Percentiles rank a stretch among this genome's conserved stretches.
Conservation (phyloP, 2,888 invertebrate genomes). For the Plemyria rubiginata region DNA sequence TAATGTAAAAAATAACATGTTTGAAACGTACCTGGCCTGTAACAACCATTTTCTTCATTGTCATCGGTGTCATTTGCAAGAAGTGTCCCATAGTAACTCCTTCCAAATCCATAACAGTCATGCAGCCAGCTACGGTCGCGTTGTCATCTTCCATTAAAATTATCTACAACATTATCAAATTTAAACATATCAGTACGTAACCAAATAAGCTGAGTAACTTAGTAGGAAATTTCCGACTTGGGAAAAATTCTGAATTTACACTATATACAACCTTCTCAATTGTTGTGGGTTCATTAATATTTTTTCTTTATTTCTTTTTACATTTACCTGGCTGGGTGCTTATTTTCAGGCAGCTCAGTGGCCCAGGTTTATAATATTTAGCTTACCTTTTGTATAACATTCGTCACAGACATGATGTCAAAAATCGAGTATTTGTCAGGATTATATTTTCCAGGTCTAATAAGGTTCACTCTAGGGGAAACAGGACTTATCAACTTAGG, state of each 20-base stretch:
- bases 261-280: too few relatives aligned
- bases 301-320: too few relatives aligned
- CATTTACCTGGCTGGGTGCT: too few relatives aligned
- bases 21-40: conserved; percentile 58
- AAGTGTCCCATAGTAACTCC: conserved; percentile 79
- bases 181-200: background rate
- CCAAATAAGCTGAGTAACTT: too few relatives aligned
- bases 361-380: too few relatives aligned
- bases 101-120: conserved; percentile 78
- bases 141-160: conserved; percentile 82
- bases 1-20: background rate
- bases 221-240: too few relatives aligned
- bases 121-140: conserved; percentile 68
- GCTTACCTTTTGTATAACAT: conserved; percentile 53
- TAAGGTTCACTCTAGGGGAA: conserved; percentile 75
- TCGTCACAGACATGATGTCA: conserved; percentile 57
- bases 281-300: too few relatives aligned
- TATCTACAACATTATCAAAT: conserved; percentile 54
- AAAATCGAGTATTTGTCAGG: conserved; percentile 64
- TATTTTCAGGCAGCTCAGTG: too few relatives aligned
- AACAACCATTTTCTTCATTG: conserved; percentile 80
- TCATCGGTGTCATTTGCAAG: conserved; percentile 77
- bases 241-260: too few relatives aligned
- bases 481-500: conserved; percentile 59
- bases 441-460: conserved; percentile 80